Base-by-base conservation (phyloP, 2,888 invertebrate species). In the Metalampra italica region DNA sequence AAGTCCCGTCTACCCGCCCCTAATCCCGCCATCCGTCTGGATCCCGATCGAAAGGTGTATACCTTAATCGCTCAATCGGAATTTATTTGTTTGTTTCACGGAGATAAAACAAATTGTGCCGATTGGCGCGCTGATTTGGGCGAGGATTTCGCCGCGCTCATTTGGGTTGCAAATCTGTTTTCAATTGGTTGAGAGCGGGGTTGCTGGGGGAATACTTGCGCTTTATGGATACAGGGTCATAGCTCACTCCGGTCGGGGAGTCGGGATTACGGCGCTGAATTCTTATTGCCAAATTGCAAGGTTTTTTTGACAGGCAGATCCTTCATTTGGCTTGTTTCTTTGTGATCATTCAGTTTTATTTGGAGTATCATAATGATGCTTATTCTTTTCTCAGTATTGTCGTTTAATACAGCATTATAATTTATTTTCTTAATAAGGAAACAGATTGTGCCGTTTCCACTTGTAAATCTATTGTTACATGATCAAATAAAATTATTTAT, bases 11-110 rank as follows among this genome's bases (percentile, higher is more conserved):
- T 43, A 52, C 49, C 51, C 56, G 50, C 11, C 15, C 11, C 14
- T 77, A 77, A 77, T 71, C 74, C 75, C 53, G 50, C 68, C 66
- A 75, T 75, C 64, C 64, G 68, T 70, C 69, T 71, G 57, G 71
- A 75, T 78, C 63, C 60, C 70, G 69, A 75, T 74, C 75, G 73
- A 73, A 75, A 75, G 74, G 73, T 75, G 72, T 65, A 22, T 22
- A 70, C 77, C 77, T 82, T 79, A 80, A 83, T 82, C 81, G 76
- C 64, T 73, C 71, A 66, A 78, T 79, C 75, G 75, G 77, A 78
- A 82, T 83, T 81, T 78, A 82, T 81, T 77, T 78, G 68, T 77
- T 71, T 75, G 62, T 65, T 62, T 55, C 56, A 8, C 62, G 29
- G 34, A 67, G 67, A 75, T 75, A 73, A 71, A 79, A 79, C 73